Conservation (phyloP, 1,140 invertebrate species). For the Elymnias hypermnestra region DNA sequence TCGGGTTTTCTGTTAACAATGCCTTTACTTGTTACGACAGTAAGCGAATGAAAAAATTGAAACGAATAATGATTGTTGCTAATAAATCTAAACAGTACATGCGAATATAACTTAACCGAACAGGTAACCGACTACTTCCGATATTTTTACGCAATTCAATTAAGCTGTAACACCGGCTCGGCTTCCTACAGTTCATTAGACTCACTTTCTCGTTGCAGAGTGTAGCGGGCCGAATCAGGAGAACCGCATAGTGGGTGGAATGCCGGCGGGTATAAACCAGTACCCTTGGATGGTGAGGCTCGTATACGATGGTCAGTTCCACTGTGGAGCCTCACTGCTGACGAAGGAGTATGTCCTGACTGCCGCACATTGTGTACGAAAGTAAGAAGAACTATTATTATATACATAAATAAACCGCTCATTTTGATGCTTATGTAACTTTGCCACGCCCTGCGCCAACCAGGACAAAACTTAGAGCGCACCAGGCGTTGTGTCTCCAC, state of each 20-base stretch:
- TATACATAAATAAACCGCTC: too few species aligned
- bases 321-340: conserved; percentile 91
- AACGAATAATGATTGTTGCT: too few species aligned
- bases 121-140: conserved; percentile 12
- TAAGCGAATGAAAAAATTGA: too few species aligned
- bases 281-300: conserved; percentile 92
- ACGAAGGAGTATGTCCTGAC: conserved; percentile 84
- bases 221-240: conserved; percentile 84
- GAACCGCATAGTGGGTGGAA: conserved; percentile 84
- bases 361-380: conserved; percentile 83
- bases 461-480: too few species aligned
- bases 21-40: too few species aligned
- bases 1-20: too few species aligned
- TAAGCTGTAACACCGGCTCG: conserved; percentile 18
- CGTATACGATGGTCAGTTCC: conserved; percentile 91
- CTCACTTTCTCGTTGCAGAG: conserved; percentile 71
- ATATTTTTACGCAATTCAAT: conserved; percentile 19
- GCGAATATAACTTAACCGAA: neutral
- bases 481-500: too few species aligned
- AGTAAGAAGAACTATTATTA: conserved; percentile 68
- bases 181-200: conserved; percentile 25
- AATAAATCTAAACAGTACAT: too few species aligned
- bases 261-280: conserved; percentile 85
- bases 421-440: too few species aligned
- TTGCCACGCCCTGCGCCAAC: too few species aligned